These are phyloP conservation scores for Parauchenoglanis ngamensis DNA, from an alignment of 2,797 vertebrate genomes.

Conservation along the genomic window DNA sequence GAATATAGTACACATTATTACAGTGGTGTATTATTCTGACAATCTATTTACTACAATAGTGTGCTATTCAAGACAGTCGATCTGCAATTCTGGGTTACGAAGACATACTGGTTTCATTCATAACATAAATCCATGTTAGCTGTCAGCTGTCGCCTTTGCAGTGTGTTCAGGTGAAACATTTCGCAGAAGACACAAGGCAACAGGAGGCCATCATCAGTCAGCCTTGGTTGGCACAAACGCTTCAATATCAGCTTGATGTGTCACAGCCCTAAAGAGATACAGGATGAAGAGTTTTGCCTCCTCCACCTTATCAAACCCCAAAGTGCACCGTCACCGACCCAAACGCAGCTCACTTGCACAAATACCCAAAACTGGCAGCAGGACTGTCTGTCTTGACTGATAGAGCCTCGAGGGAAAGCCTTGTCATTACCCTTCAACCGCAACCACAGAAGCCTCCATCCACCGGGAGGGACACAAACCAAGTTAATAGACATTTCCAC, in stretches of 20 bases:
- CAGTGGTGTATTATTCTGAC: background rate
- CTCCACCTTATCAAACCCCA: slow-evolving; percentile 13
- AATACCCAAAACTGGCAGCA: slow-evolving; percentile 12
- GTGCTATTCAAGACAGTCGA: background rate
- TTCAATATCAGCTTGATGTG: background rate
- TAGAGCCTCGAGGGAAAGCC: slow-evolving; percentile 63
- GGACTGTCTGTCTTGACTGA: slow-evolving; percentile 38
- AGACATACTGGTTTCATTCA: background rate
- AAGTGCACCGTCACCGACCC: slow-evolving; percentile 20
- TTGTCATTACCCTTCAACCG: slow-evolving; percentile 74
- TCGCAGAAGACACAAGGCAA: background rate
- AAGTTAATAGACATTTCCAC: slow-evolving; percentile 29
- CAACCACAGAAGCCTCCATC: slow-evolving; percentile 53
- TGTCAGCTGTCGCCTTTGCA: background rate
- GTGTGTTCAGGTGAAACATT: background rate
- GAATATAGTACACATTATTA: background rate
- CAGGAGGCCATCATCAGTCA: background rate
- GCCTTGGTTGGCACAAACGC: background rate
- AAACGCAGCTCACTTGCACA: background rate
- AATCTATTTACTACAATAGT: background rate
- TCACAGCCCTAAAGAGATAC: slow-evolving; percentile 14
- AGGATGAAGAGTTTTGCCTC: slow-evolving; percentile 28
- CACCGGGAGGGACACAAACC: slow-evolving; percentile 28
- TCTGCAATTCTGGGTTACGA: background rate
- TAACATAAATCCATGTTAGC: slow-evolving; percentile 4